A percentile compares a stretch with the other conserved stretches of the same genome.
Conservation (phyloP, 2,797 vertebrate genomes). For the Pempheris klunzingeri region DNA sequence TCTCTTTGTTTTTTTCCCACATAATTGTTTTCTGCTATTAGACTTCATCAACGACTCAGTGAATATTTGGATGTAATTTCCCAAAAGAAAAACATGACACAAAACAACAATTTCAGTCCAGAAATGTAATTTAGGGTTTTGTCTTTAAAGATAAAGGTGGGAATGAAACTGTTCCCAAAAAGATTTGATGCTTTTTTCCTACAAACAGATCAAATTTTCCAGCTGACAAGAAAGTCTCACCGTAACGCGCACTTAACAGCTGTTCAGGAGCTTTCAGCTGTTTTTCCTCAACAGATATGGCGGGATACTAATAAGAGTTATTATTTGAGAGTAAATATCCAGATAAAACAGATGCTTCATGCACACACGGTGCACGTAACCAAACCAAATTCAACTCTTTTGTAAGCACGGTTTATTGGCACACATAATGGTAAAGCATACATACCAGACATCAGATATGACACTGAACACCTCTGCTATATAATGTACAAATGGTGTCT, state of each 20-base stretch:
- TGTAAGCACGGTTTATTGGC: constrained; percentile 99
- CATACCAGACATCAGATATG: constrained; percentile 98
- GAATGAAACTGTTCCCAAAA: constrained; percentile 1
- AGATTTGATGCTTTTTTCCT: constrained; percentile 1
- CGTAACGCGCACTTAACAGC: neutral
- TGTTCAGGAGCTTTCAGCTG: neutral
- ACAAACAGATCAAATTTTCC: neutral
- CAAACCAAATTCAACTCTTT: constrained; percentile 56
- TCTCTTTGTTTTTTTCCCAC: no score
- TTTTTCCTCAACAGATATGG: neutral
- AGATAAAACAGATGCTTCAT: constrained; percentile 2
- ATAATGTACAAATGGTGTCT: constrained; percentile 95
- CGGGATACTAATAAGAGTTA: neutral
- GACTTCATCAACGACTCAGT: neutral
- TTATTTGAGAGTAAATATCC: neutral
- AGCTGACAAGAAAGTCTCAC: neutral
- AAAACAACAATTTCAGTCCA: neutral
- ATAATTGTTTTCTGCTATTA: constrained; percentile 22
- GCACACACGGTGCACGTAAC: constrained; percentile 12
- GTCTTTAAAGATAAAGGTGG: neutral
- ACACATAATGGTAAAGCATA: constrained; percentile 99
- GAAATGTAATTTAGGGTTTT: neutral
- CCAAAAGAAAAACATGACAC: neutral
- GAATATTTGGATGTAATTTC: constrained; percentile 12
- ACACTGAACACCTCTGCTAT: constrained; percentile 96